These are phyloP conservation scores for Epistrophe eligans DNA, from an alignment of 2,888 invertebrate genomes.

Conservation along the genomic window DNA sequence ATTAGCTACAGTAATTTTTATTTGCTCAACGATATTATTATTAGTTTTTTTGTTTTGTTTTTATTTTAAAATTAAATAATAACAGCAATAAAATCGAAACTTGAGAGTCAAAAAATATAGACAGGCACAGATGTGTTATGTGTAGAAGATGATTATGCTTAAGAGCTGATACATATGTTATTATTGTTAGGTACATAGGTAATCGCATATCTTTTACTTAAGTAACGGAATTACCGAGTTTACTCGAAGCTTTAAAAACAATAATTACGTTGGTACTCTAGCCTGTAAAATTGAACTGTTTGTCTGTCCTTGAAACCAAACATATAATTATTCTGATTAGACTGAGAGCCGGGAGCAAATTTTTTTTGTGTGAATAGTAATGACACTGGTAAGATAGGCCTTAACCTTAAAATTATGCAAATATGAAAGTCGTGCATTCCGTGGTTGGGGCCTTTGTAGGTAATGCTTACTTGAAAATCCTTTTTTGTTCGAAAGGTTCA, in stretches of 20 bases:
- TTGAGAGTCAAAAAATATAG: conserved; percentile 16
- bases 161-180: background rate
- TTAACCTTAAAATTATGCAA: too few relatives aligned
- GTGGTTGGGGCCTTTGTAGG: too few relatives aligned
- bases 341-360: too few relatives aligned
- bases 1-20: conserved; percentile 46
- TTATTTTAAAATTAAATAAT: conserved; percentile 38
- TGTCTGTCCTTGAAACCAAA: too few relatives aligned
- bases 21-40: conserved; percentile 53
- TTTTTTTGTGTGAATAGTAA: too few relatives aligned
- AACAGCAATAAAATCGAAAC: conserved; percentile 13
- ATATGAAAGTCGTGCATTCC: too few relatives aligned
- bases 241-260: background rate
- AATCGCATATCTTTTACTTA: background rate
- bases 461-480: too few relatives aligned
- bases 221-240: background rate
- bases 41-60: background rate
- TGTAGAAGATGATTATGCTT: conserved; percentile 3
- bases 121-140: background rate
- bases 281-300: too few relatives aligned
- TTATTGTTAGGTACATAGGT: background rate
- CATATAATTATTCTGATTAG: too few relatives aligned
- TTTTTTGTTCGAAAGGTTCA: too few relatives aligned
- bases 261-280: too few relatives aligned
- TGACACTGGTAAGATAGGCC: too few relatives aligned